Evolutionary conservation across 2,888 invertebrate species (phyloP).

Genomic region (Ennomos fuscantarius): DNA sequence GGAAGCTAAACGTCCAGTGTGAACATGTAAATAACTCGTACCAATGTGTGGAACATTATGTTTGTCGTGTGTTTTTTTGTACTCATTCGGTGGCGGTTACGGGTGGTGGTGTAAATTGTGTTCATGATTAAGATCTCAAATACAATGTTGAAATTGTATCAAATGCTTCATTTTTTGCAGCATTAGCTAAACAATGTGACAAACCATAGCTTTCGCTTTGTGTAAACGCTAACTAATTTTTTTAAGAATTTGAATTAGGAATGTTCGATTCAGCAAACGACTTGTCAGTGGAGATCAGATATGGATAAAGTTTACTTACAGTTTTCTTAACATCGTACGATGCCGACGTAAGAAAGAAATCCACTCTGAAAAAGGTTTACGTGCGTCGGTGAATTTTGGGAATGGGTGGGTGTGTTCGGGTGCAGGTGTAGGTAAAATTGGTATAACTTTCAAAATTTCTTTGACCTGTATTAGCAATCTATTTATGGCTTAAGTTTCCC

Average conservation of each 20-base stretch:
- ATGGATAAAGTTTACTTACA: too few species aligned
- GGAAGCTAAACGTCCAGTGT: slow-evolving; percentile 31
- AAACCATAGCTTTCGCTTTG: slow-evolving; percentile 25
- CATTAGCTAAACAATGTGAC: slow-evolving; percentile 1
- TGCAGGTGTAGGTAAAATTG: slow-evolving; percentile 21
- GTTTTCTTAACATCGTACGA: too few species aligned
- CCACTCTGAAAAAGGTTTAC: background rate
- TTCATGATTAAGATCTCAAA: slow-evolving; percentile 6
- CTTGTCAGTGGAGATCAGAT: too few species aligned
- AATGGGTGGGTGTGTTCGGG: slow-evolving; percentile 10
- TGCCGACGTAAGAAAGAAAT: too few species aligned
- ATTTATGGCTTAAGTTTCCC: background rate
- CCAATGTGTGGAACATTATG: slow-evolving; percentile 55
- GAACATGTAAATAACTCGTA: slow-evolving; percentile 35
- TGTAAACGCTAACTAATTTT: slow-evolving; percentile 30
- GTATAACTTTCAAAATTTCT: slow-evolving; percentile 10
- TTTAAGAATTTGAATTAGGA: background rate
- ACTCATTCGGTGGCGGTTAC: slow-evolving; percentile 30
- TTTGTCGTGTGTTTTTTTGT: slow-evolving; percentile 38
- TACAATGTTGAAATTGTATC: background rate
- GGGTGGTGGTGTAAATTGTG: slow-evolving; percentile 36
- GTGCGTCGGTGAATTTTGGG: slow-evolving; percentile 7
- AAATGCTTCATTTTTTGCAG: background rate
- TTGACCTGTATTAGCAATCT: background rate
- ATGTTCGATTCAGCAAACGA: background rate